Evolutionary conservation across 2,888 invertebrate genomes (phyloP), one percentile per base, ranked within the genome.

Genomic region (Limnephilus marmoratus): DNA sequence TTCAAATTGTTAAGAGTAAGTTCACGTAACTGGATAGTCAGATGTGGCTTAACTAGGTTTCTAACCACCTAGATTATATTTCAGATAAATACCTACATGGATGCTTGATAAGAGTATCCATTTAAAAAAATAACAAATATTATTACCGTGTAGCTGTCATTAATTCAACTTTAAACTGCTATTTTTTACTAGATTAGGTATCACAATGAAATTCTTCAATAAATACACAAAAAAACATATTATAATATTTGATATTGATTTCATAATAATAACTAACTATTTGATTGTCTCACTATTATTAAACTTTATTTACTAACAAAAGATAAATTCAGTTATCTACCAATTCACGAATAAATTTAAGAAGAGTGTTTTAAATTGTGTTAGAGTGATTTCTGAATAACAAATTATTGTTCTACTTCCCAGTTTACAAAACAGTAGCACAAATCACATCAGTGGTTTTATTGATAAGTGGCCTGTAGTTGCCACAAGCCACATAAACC

Each of bases 1-100:
- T 80, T 34, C 88, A 89, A 41, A 89, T 89, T 34, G 87, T 68
- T 68, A 68, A 68, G 68, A 68, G 9, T 68, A 24, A 31, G 53
- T 53, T 87, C 31, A 87, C 53, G n/a, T 53, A 87, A 87, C 53
- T 49, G 11, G 31, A 87, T 45, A 83, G 37, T 24, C 24, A 68
- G 68, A 68, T 7, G n/a, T 68, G 24, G 24, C n/a, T 68, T 68
- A n/a, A 68, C 68, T 68, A 24, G 24, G n/a, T n/a, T 68, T n/a
- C 24, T n/a, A 68, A n/a, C 68, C 68, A 9, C 9, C n/a, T 9
- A 24, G 68, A 68, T 68, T 24, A n/a, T 24, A 24, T 68, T 68
- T 68, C 5, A 68, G 24, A 68, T 68, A 68, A 68, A 68, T 31
- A 31, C 31, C 24, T 7, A 49, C 49, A 15, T 3, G 15, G 13